Base-by-base conservation (phyloP, 2,888 invertebrate species). In the Dynastes hyllus region DNA sequence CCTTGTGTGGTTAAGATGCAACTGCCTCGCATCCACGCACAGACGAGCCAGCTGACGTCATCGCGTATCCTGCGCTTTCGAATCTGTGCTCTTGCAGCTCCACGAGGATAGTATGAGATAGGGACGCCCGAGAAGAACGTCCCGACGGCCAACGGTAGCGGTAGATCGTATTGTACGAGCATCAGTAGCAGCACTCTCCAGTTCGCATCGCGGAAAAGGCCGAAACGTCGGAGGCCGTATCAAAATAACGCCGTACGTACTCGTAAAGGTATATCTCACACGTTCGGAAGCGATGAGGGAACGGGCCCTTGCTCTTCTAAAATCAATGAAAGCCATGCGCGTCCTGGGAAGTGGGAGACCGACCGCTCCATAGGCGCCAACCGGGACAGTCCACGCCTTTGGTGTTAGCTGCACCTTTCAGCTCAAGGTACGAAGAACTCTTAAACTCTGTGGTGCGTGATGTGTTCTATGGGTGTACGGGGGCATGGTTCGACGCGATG, bases 361-460 rank as follows among this genome's bases (percentile, higher is more conserved):
- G 83, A 82, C 83, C 82, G 84, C 81, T 83, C 83, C 83, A 83
- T 83, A 86, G 87, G 87, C 86, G 86, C 86, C 87, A 86, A 87
- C 88, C 88, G 88, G 88, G 88, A 87, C 88, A 89, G 89, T 89
- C 88, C 88, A 89, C 89, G 88, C 89, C 89, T 89, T 88, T 88
- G 88, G 88, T 75, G 73, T 75, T 61, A 75, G 73, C 73, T 75
- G 73, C 61, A 75, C 73, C 73, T 75, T 58, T 61, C 40, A 61
- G 45, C 86, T 45, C 45, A 45, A 84, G 85, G 86, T 84, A 86
- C 87, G 85, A 86, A 87, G 87, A 86, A 86, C 84, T 84, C 86
- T 11, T 45, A 45, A 45, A 45, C 45, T 45, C 11, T 45, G 45
- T 45, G 8, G 86, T 85, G 86, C 86, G 87, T 86, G 86, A 86